Evolutionary conservation across 2,888 invertebrate species (phyloP).

Genomic region (Tuta absoluta): DNA sequence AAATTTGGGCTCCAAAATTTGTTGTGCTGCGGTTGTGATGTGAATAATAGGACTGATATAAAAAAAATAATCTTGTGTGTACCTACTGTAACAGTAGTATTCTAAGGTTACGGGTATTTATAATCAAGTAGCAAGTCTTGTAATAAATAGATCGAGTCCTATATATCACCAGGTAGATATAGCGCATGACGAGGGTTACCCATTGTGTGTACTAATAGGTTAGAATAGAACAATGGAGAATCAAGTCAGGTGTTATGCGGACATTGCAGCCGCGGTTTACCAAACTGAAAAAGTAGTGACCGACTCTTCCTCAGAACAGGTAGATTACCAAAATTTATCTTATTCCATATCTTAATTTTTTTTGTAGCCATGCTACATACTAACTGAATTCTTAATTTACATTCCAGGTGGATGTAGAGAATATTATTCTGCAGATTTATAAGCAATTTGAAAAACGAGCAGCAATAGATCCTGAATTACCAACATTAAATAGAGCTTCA

Average conservation of each 20-base stretch:
- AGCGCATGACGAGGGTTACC: not conserved
- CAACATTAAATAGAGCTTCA: conserved; percentile 82
- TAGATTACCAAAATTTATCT: conserved; percentile 36
- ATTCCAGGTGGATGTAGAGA: conserved; percentile 67
- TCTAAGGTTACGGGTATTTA: conserved; percentile 24
- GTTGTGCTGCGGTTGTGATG: conserved; percentile 1
- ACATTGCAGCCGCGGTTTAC: conserved; percentile 69
- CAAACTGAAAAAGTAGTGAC: conserved; percentile 81
- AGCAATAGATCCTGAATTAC: conserved; percentile 76
- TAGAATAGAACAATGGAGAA: conserved; percentile 56
- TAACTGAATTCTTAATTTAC: conserved; percentile 12
- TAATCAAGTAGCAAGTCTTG: conserved; percentile 13
- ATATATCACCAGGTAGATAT: conserved; percentile 13
- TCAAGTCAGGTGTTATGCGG: conserved; percentile 61
- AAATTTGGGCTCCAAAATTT: not conserved
- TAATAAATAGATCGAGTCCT: conserved; percentile 26
- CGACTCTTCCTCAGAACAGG: conserved; percentile 69
- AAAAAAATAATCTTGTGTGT: not conserved
- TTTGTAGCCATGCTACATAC: not conserved
- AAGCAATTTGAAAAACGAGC: conserved; percentile 70
- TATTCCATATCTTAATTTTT: not conserved
- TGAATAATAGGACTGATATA: not conserved
- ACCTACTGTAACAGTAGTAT: not conserved
- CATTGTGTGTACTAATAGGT: not conserved
- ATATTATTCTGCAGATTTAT: conserved; percentile 60